phyloP scores from a whole-genome alignment of 2,888 invertebrate genomes.

The Masnerella sp. region DNA sequence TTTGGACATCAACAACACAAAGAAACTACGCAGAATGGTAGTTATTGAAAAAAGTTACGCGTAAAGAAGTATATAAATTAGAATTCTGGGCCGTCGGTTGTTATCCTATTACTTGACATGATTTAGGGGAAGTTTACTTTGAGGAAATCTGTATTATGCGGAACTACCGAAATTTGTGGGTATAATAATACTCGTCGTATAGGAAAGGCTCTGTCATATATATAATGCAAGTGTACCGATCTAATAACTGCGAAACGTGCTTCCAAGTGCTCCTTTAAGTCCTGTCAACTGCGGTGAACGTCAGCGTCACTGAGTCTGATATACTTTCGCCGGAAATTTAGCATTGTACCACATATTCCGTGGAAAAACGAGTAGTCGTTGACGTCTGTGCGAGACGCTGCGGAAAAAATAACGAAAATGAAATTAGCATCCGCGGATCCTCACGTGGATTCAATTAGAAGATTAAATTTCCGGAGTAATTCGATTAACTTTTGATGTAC shows the following conservation, averaged over 20 bases:
- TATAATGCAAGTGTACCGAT: conserved; percentile 23
- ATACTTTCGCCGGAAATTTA: conserved; percentile 17
- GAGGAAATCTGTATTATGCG: conserved; percentile 16
- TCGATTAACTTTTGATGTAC: too few species aligned
- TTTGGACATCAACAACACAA: too few species aligned
- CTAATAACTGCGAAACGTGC: conserved; percentile 39
- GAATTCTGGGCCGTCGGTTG: neutral
- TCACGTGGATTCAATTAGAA: too few species aligned
- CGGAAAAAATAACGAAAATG: neutral
- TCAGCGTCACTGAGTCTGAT: conserved; percentile 24
- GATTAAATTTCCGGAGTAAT: too few species aligned
- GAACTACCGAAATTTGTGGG: conserved; percentile 11
- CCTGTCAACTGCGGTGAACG: conserved; percentile 24
- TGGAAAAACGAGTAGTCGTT: neutral
- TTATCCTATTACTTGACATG: neutral
- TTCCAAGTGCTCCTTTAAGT: conserved; percentile 37
- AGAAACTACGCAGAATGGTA: too few species aligned
- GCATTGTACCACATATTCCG: neutral
- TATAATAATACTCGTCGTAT: conserved; percentile 21
- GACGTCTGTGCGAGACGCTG: neutral
- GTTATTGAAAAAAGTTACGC: neutral
- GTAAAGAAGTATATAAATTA: neutral
- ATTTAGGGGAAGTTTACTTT: conserved; percentile 17
- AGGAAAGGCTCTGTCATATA: neutral
- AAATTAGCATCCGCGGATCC: too few species aligned